A percentile compares a stretch with the other conserved stretches of the same genome.
Conservation (phyloP, 2,113 vertebrate species). For the Mugil cephalus region DNA sequence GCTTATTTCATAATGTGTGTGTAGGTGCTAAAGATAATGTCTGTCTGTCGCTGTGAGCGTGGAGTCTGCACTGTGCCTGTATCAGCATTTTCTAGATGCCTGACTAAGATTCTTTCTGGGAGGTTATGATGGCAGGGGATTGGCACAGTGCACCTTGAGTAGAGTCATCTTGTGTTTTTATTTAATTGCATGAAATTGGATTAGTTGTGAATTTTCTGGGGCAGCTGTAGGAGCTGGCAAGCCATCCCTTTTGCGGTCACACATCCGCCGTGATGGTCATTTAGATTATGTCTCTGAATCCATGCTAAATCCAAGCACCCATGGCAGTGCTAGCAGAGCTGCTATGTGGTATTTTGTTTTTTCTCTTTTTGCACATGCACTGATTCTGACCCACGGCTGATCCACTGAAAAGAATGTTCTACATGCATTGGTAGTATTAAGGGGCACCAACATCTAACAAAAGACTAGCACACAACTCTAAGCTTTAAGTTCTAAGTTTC, state of each 20-base stretch:
- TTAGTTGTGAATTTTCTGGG: conserved; percentile 35
- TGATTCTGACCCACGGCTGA: background rate
- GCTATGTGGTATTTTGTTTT: background rate
- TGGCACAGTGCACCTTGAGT: conserved; percentile 43
- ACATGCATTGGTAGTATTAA: background rate
- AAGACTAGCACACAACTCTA: background rate
- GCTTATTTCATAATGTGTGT: conserved; percentile 55
- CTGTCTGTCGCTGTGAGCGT: conserved; percentile 25
- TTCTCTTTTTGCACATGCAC: background rate
- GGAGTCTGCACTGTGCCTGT: conserved; percentile 15
- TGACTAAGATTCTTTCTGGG: conserved; percentile 39
- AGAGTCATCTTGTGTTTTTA: conserved; percentile 53
- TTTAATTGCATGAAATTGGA: conserved; percentile 70
- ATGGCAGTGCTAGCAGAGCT: background rate
- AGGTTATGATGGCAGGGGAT: conserved; percentile 35
- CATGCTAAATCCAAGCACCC: too few species aligned
- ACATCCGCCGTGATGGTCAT: conserved; percentile 8
- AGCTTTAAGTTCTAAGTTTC: conserved; percentile 1
- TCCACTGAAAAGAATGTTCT: background rate
- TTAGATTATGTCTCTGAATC: conserved; percentile 15
- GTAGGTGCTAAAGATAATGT: conserved; percentile 39
- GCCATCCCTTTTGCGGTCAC: background rate
- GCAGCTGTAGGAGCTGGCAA: background rate
- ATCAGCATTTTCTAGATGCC: conserved; percentile 58
- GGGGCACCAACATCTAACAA: background rate